Evolutionary conservation across 1,140 invertebrate species (phyloP).

Genomic region (Trichonephila clavipes): DNA sequence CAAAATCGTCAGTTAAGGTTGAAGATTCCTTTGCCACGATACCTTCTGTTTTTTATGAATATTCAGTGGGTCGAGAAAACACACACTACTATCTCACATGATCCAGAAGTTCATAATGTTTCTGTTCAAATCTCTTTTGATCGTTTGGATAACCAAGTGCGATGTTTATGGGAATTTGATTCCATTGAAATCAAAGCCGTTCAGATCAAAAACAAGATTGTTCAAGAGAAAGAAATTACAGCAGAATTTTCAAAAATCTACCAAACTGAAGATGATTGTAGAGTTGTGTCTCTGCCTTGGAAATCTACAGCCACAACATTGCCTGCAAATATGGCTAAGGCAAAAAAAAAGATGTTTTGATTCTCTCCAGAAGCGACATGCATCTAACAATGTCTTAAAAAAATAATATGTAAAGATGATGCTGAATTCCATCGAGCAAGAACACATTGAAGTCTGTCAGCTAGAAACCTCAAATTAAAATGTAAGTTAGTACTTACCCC

Average conservation of each 20-base stretch:
- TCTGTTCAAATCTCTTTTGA: not conserved
- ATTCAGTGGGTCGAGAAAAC: constrained; percentile 43
- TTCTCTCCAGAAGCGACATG: too few species aligned
- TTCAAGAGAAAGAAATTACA: constrained; percentile 6
- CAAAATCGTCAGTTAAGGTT: too few species aligned
- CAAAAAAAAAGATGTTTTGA: not conserved
- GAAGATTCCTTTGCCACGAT: too few species aligned
- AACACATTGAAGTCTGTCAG: too few species aligned
- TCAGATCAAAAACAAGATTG: constrained; percentile 23
- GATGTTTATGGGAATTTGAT: constrained; percentile 24
- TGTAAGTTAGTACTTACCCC: constrained; percentile 37
- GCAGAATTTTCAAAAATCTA: constrained; percentile 30
- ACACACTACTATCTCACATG: not conserved
- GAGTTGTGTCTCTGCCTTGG: constrained; percentile 37
- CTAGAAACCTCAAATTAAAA: too few species aligned
- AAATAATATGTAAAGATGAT: too few species aligned
- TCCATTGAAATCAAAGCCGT: constrained; percentile 12
- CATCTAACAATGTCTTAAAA: too few species aligned
- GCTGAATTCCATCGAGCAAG: too few species aligned
- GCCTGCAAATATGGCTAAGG: not conserved
- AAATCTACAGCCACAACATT: not conserved
- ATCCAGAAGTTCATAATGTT: not conserved
- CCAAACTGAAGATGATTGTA: constrained; percentile 20
- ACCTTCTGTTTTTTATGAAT: constrained; percentile 46
- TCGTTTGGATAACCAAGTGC: constrained; percentile 35